Evolutionary conservation across 2,113 vertebrate species (phyloP).

Genomic region (Butorides virescens): DNA sequence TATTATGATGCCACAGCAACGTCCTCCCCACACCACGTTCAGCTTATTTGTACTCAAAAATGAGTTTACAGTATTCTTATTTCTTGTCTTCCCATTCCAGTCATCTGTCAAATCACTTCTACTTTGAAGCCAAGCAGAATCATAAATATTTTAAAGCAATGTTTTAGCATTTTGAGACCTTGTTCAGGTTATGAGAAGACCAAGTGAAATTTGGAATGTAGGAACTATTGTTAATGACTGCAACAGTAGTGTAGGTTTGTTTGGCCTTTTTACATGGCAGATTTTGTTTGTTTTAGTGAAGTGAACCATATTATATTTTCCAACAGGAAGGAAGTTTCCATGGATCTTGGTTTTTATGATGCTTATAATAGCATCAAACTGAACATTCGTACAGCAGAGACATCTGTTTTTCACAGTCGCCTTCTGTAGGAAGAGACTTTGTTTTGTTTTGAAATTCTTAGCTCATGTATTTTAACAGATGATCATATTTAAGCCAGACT

Average conservation of each 20-base stretch:
- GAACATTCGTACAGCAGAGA: slow-evolving; percentile 33
- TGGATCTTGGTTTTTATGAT: neutral
- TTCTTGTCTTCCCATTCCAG: neutral
- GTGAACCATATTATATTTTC: slow-evolving; percentile 36
- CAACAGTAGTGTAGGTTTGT: neutral
- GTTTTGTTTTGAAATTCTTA: slow-evolving; percentile 35
- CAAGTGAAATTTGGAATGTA: neutral
- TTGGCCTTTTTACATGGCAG: neutral
- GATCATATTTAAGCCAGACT: slow-evolving; percentile 43
- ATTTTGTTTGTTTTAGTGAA: slow-evolving; percentile 47
- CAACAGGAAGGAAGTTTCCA: slow-evolving; percentile 19
- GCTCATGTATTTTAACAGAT: slow-evolving; percentile 44
- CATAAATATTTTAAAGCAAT: neutral
- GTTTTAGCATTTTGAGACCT: neutral
- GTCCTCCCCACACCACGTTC: neutral
- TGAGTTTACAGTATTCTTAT: neutral
- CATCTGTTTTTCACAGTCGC: slow-evolving; percentile 44
- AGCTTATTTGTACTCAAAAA: neutral
- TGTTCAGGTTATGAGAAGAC: neutral
- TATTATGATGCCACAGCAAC: neutral
- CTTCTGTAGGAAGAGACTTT: slow-evolving; percentile 42
- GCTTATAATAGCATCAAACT: slow-evolving; percentile 36
- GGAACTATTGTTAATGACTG: neutral
- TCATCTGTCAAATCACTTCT: neutral
- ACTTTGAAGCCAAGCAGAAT: neutral